Conservation (phyloP, 2,888 invertebrate genomes). For the Drosophila macrothrix region DNA sequence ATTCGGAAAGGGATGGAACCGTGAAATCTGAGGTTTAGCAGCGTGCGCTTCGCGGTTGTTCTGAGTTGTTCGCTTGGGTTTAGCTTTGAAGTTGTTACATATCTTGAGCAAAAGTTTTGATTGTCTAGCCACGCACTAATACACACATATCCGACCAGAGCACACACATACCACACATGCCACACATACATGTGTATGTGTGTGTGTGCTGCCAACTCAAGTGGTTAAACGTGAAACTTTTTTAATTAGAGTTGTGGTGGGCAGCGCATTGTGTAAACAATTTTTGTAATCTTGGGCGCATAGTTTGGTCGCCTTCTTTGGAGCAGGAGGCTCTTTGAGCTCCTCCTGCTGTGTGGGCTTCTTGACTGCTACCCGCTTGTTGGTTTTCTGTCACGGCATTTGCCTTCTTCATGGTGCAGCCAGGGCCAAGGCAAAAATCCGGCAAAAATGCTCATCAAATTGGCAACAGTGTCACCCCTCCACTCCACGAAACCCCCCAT, state of each 20-base stretch:
- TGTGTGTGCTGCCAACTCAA: conserved; percentile 59
- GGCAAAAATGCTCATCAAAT: conserved; percentile 63
- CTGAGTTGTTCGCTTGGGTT: conserved; percentile 37
- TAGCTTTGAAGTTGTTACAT: conserved; percentile 66
- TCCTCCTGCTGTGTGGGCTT: neutral
- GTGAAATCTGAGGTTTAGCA: conserved; percentile 39
- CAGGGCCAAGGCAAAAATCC: conserved; percentile 52
- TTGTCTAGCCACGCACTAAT: conserved; percentile 68
- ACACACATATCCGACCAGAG: conserved; percentile 48
- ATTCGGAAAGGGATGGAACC: neutral
- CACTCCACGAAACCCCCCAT: no score
- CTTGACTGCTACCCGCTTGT: conserved; percentile 13
- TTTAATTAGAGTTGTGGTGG: conserved; percentile 79
- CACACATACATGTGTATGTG: conserved; percentile 31
- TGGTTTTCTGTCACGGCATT: conserved; percentile 41
- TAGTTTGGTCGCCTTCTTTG: conserved; percentile 43
- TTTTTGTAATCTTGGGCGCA: conserved; percentile 71
- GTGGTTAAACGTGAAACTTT: conserved; percentile 79
- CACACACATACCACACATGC: conserved; percentile 47
- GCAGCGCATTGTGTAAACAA: conserved; percentile 70
- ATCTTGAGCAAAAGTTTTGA: conserved; percentile 67
- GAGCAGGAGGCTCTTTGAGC: neutral
- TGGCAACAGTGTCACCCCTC: conserved; percentile 49
- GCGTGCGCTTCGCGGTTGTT: conserved; percentile 40
- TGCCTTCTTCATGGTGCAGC: conserved; percentile 45